A percentile compares a stretch with the other conserved stretches of the same genome.
Evolutionary conservation across 1,140 invertebrate genomes (phyloP).

Genomic region (Pygmarrhopalites habei): DNA sequence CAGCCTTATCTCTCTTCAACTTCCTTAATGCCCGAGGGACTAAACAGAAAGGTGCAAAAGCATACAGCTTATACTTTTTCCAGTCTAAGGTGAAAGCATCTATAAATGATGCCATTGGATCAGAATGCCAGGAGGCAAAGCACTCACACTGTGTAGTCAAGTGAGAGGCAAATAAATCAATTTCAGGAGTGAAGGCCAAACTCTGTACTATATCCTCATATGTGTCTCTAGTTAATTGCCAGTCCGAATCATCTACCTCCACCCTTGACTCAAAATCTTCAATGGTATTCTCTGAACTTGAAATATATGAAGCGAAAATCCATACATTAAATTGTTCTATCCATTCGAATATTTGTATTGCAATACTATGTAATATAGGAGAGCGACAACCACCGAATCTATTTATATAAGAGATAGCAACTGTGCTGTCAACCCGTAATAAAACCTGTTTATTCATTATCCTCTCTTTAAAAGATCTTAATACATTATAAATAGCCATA

Average conservation of each 20-base stretch:
- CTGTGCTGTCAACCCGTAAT: conserved; percentile 10
- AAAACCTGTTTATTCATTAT: neutral
- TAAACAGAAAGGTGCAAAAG: conserved; percentile 7
- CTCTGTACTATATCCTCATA: conserved; percentile 7
- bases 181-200: neutral
- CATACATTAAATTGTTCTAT: conserved; percentile 5
- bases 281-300: neutral
- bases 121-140: neutral
- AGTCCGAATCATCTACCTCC: neutral
- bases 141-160: neutral
- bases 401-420: conserved; percentile 19
- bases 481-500: neutral
- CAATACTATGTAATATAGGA: neutral
- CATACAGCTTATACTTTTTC: neutral
- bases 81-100: conserved; percentile 2
- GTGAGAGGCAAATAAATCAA: conserved; percentile 15
- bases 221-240: neutral
- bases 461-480: neutral
- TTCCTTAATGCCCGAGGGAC: neutral
- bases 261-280: conserved; percentile 14
- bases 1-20: neutral
- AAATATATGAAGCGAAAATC: conserved; percentile 16
- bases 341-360: conserved; percentile 16
- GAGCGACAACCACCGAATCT: conserved; percentile 8
- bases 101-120: neutral